Conservation (phyloP, 2,797 vertebrate species). For the Saxicola maurus region DNA sequence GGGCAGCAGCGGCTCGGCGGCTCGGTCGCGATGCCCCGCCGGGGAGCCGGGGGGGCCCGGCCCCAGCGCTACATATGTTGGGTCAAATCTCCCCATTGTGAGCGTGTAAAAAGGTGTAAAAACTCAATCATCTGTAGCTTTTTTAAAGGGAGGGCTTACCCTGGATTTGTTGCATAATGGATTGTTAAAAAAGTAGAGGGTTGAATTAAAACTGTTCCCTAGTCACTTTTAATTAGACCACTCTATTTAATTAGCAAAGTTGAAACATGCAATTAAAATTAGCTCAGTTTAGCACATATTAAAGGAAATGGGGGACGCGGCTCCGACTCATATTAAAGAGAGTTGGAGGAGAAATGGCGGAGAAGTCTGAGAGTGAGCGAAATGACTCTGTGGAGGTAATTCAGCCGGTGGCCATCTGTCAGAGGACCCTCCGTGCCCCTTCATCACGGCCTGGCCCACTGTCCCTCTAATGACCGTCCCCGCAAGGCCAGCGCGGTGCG, state of each 20-base stretch:
- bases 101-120: constrained; percentile 84
- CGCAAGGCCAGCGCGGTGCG: accelerated
- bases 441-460: background rate
- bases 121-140: constrained; percentile 82
- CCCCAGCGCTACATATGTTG: constrained; percentile 90
- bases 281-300: constrained; percentile 68
- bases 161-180: constrained; percentile 80
- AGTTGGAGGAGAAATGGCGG: constrained; percentile 34
- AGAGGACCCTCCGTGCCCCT: background rate
- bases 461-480: background rate
- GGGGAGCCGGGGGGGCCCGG: constrained; percentile 76
- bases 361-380: background rate
- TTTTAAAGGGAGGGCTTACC: constrained; percentile 76
- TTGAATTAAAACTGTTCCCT: constrained; percentile 84
- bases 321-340: background rate
- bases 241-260: constrained; percentile 87
- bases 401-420: background rate
- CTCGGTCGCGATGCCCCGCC: constrained; percentile 66
- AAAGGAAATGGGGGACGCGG: constrained; percentile 29
- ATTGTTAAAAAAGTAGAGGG: constrained; percentile 79
- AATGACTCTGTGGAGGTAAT: background rate
- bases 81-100: constrained; percentile 89
- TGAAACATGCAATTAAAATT: constrained; percentile 75
- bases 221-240: constrained; percentile 86
- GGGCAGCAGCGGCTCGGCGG: constrained; percentile 69